Evolutionary conservation across 2,797 vertebrate genomes (phyloP).

Genomic region (Apogon hyalosoma): DNA sequence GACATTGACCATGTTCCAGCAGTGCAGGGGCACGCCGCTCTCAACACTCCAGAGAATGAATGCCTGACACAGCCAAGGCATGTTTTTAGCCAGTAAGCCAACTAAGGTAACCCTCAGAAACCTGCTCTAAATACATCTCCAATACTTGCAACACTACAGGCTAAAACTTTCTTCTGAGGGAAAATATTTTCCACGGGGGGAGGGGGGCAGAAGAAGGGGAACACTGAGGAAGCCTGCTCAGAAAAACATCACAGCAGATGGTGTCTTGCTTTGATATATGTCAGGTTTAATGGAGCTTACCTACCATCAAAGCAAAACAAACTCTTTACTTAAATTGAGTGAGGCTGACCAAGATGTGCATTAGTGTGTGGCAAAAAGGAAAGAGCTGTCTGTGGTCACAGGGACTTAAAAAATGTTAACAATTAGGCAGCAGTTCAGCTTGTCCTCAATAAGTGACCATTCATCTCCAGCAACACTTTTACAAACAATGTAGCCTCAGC

Average conservation of each 20-base stretch:
- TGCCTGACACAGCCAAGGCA: slow-evolving; percentile 11
- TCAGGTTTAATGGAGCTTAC: slow-evolving; percentile 52
- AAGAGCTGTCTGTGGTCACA: slow-evolving; percentile 17
- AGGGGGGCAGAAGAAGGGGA: background rate
- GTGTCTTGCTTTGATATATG: slow-evolving; percentile 51
- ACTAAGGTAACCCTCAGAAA: slow-evolving; percentile 7
- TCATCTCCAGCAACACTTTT: background rate
- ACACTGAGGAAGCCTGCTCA: slow-evolving; percentile 1
- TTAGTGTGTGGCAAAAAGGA: slow-evolving; percentile 26
- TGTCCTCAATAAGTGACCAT: slow-evolving; percentile 3
- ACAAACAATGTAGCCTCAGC: slow-evolving; percentile 4
- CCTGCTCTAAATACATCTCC: slow-evolving; percentile 13
- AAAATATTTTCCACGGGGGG: slow-evolving; percentile 18
- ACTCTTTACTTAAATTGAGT: slow-evolving; percentile 25
- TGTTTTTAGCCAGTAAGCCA: slow-evolving; percentile 16
- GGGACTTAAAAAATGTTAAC: slow-evolving; percentile 13
- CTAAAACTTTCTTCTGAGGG: slow-evolving; percentile 1
- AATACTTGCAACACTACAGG: background rate
- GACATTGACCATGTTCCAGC: slow-evolving; percentile 54
- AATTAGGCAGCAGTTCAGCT: slow-evolving; percentile 21
- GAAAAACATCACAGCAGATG: slow-evolving; percentile 50
- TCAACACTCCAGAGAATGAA: slow-evolving; percentile 13
- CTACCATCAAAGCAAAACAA: slow-evolving; percentile 50
- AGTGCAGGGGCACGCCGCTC: slow-evolving; percentile 22
- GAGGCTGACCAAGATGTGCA: slow-evolving; percentile 39